These are phyloP conservation scores for Pegoplata infirma DNA, from an alignment of 2,888 invertebrate genomes.

Conservation along the genomic window DNA sequence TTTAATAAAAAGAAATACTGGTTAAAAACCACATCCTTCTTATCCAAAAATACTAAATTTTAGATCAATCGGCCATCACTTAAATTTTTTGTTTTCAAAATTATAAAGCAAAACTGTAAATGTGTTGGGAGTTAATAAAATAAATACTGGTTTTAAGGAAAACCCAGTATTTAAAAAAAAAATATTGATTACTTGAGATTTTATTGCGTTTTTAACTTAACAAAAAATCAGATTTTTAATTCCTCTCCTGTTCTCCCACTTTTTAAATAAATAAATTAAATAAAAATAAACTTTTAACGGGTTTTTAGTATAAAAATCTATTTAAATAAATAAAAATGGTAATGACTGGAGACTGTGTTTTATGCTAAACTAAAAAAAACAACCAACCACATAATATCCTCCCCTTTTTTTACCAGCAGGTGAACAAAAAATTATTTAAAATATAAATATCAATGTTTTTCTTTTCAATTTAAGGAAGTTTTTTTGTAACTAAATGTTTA, in stretches of 20 bases:
- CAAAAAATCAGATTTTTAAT: slow-evolving; percentile 10
- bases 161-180: too few species aligned
- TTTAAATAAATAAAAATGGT: slow-evolving; percentile 72
- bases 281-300: too few species aligned
- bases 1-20: too few species aligned
- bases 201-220: neutral
- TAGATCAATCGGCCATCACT: too few species aligned
- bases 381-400: slow-evolving; percentile 46
- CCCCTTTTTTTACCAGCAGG: slow-evolving; percentile 46
- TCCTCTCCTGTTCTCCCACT: slow-evolving; percentile 45
- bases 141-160: too few species aligned
- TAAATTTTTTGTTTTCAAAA: too few species aligned
- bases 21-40: too few species aligned
- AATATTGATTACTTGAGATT: neutral
- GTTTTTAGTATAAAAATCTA: slow-evolving; percentile 6
- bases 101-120: too few species aligned
- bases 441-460: slow-evolving; percentile 49
- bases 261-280: neutral
- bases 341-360: slow-evolving; percentile 77
- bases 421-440: slow-evolving; percentile 55
- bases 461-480: slow-evolving; percentile 34
- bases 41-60: too few species aligned
- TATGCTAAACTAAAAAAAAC: slow-evolving; percentile 39
- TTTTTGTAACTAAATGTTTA: slow-evolving; percentile 55
- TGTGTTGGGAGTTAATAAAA: too few species aligned